These are phyloP conservation scores for Sebastes vulpes DNA, from an alignment of 2,797 vertebrate genomes.

Conservation along the genomic window DNA sequence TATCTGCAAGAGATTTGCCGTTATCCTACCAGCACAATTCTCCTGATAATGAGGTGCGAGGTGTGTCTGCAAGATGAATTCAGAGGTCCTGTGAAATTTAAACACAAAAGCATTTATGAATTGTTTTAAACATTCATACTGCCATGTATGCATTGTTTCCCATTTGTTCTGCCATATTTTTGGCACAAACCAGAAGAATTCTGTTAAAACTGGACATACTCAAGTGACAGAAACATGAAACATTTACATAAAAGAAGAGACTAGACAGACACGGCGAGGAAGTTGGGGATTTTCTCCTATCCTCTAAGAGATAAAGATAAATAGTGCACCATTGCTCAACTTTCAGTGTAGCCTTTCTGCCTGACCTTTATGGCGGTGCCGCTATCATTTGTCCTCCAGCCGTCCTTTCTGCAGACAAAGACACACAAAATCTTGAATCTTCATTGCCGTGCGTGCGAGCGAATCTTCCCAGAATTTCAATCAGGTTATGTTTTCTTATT, in stretches of 20 bases:
- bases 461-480: conserved; percentile 47
- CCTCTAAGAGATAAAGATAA: conserved; percentile 67
- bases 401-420: conserved; percentile 64
- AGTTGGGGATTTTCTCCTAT: conserved; percentile 41
- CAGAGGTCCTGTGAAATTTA: conserved; percentile 12
- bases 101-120: neutral
- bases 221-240: conserved; percentile 26
- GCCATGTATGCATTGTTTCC: neutral
- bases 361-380: conserved; percentile 76
- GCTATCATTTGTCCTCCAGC: conserved; percentile 71
- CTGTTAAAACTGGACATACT: neutral
- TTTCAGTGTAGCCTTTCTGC: conserved; percentile 76
- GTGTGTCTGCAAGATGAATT: conserved; percentile 32
- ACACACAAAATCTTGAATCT: conserved; percentile 56
- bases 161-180: conserved; percentile 15
- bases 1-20: conserved; percentile 16
- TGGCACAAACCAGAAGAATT: neutral
- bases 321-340: conserved; percentile 78
- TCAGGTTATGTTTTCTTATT: conserved; percentile 39
- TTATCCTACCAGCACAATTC: conserved; percentile 2
- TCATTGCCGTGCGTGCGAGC: conserved; percentile 16
- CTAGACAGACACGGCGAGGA: conserved; percentile 7
- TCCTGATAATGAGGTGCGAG: conserved; percentile 33
- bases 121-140: conserved; percentile 9
- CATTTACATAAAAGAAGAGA: conserved; percentile 38